These are phyloP conservation scores for Spea bombifrons DNA, from an alignment of 2,113 vertebrate species.

Conservation along the genomic window DNA sequence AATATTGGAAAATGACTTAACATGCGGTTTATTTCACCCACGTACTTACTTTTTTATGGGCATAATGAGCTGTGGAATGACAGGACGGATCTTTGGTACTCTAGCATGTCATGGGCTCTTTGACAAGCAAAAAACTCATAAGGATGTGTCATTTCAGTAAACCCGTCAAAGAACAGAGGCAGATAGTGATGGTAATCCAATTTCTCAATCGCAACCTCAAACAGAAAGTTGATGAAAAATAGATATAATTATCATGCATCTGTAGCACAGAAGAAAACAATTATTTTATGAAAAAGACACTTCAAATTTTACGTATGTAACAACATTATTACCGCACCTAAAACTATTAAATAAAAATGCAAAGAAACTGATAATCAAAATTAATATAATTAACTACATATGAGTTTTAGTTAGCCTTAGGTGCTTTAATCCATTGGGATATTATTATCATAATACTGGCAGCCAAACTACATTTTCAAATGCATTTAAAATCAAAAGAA, in stretches of 20 bases:
- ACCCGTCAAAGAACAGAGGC: constrained; percentile 89
- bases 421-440: constrained; percentile 3
- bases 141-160: constrained; percentile 85
- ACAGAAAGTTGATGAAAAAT: constrained; percentile 44
- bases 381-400: constrained; percentile 23
- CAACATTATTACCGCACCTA: not conserved
- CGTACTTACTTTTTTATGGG: constrained; percentile 86
- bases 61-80: constrained; percentile 89
- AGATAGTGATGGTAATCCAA: constrained; percentile 89
- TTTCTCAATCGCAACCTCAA: constrained; percentile 85
- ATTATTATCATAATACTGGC: not conserved
- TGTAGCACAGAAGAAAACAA: constrained; percentile 8
- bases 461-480: constrained; percentile 7
- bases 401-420: constrained; percentile 3
- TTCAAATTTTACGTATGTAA: not conserved
- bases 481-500: constrained; percentile 10
- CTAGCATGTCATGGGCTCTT: constrained; percentile 89
- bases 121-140: constrained; percentile 90
- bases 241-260: constrained; percentile 19
- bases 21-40: constrained; percentile 1
- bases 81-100: constrained; percentile 82
- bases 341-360: constrained; percentile 26
- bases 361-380: constrained; percentile 13
- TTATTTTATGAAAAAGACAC: not conserved
- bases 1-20: constrained; percentile 19